Conservation (phyloP, 2,113 vertebrate genomes). For the Aix galericulata region DNA sequence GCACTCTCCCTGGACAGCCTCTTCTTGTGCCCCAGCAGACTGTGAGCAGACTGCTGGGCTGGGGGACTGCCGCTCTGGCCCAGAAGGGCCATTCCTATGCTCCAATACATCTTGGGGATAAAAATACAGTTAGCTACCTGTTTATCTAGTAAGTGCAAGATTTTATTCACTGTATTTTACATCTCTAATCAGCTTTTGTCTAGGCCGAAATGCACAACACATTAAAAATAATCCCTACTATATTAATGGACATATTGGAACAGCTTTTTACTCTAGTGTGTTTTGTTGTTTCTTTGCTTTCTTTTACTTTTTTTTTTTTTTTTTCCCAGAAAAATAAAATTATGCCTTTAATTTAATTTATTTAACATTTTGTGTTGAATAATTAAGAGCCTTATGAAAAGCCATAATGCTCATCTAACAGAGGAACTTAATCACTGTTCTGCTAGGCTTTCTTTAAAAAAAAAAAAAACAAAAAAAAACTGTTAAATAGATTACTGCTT, state of each 20-base stretch:
- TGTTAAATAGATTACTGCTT: conserved; percentile 75
- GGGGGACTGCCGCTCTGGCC: neutral
- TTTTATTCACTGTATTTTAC: conserved; percentile 3
- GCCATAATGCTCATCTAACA: conserved; percentile 75
- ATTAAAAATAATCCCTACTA: neutral
- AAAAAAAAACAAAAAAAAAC: neutral
- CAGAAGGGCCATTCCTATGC: neutral
- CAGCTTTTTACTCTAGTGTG: conserved; percentile 13
- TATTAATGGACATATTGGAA: conserved; percentile 61
- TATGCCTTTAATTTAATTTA: conserved; percentile 78
- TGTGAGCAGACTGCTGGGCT: neutral
- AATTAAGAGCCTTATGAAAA: conserved; percentile 75
- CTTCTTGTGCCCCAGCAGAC: neutral
- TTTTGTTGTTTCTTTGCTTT: neutral
- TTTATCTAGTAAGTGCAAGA: neutral
- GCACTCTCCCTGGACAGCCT: neutral
- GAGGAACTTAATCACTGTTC: conserved; percentile 69
- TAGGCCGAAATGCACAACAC: neutral
- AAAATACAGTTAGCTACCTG: neutral
- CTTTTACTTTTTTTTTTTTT: neutral
- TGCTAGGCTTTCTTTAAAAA: conserved; percentile 26
- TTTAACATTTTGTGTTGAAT: conserved; percentile 75
- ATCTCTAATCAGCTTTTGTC: neutral
- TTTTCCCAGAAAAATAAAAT: conserved; percentile 63
- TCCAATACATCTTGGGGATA: neutral